Conservation (phyloP, 2,797 vertebrate species). For the Emys orbicularis region DNA sequence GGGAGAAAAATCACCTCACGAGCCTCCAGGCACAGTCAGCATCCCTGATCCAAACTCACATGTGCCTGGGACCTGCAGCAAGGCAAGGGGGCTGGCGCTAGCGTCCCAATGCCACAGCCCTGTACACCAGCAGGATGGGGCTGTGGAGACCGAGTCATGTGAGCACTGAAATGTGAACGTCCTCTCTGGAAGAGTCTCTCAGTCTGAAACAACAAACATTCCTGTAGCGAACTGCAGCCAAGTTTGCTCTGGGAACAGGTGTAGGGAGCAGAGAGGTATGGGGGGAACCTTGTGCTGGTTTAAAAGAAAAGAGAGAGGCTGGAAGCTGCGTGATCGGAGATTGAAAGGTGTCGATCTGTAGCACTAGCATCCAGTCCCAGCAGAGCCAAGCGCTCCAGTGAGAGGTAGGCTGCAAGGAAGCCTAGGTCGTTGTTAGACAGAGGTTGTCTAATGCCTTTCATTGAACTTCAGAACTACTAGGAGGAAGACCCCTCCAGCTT, state of each 20-base stretch:
- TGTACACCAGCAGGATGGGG: background rate
- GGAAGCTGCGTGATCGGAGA: background rate
- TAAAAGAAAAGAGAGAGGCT: background rate
- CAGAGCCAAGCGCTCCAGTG: background rate
- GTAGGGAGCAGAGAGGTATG: background rate
- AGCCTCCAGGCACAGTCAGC: background rate
- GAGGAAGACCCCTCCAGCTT: background rate
- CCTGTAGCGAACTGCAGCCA: background rate
- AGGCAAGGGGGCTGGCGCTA: background rate
- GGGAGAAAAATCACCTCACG: background rate
- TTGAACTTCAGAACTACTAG: background rate
- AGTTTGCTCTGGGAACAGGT: background rate
- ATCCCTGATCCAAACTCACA: rapidly evolving
- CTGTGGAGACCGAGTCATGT: background rate
- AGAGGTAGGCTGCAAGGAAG: background rate
- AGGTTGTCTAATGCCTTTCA: background rate
- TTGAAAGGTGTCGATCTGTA: background rate
- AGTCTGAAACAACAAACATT: background rate
- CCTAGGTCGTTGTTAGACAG: background rate
- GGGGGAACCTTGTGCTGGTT: constrained; percentile 69
- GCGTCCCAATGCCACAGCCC: background rate
- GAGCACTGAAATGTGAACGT: background rate
- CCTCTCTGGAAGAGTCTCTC: background rate
- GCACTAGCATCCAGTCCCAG: background rate
- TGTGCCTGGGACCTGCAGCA: background rate